phyloP scores from a whole-genome alignment of 2,113 vertebrate genomes.

The Vulpes lagopus region DNA sequence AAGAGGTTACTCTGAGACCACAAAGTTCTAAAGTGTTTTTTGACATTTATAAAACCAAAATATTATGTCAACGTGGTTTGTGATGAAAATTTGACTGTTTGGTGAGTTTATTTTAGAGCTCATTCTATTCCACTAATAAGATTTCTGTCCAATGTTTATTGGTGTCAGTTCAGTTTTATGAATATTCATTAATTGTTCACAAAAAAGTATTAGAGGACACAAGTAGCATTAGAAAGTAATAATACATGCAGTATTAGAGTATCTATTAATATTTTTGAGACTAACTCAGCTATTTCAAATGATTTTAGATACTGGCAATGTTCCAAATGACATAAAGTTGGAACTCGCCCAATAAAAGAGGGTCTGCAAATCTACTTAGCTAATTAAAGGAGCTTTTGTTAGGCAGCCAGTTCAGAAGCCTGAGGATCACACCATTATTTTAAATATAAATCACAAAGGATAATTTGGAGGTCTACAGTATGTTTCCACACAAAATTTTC shows the following conservation, averaged over 20 bases:
- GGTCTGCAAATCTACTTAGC: slow-evolving; percentile 64
- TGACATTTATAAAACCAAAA: background rate
- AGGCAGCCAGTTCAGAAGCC: slow-evolving; percentile 46
- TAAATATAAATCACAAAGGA: slow-evolving; percentile 44
- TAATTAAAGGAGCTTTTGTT: slow-evolving; percentile 71
- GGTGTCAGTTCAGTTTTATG: slow-evolving; percentile 41
- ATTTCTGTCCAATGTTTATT: background rate
- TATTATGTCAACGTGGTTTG: background rate
- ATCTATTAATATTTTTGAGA: slow-evolving; percentile 79
- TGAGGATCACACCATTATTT: slow-evolving; percentile 58
- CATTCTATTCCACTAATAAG: background rate
- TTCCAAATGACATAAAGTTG: slow-evolving; percentile 68
- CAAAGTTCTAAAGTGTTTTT: background rate
- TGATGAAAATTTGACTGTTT: slow-evolving; percentile 27
- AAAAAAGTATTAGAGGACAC: slow-evolving; percentile 31
- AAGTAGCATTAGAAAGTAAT: slow-evolving; percentile 53
- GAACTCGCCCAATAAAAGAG: slow-evolving; percentile 64
- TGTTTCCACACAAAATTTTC: slow-evolving; percentile 53
- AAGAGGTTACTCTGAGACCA: background rate
- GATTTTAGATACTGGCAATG: slow-evolving; percentile 65
- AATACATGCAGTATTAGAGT: slow-evolving; percentile 62
- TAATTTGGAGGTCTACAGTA: background rate
- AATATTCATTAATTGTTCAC: slow-evolving; percentile 66
- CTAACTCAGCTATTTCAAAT: slow-evolving; percentile 66
- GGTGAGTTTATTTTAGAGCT: background rate